Evolutionary conservation across 2,888 invertebrate species (phyloP).

Genomic region (Pandemis heparana): DNA sequence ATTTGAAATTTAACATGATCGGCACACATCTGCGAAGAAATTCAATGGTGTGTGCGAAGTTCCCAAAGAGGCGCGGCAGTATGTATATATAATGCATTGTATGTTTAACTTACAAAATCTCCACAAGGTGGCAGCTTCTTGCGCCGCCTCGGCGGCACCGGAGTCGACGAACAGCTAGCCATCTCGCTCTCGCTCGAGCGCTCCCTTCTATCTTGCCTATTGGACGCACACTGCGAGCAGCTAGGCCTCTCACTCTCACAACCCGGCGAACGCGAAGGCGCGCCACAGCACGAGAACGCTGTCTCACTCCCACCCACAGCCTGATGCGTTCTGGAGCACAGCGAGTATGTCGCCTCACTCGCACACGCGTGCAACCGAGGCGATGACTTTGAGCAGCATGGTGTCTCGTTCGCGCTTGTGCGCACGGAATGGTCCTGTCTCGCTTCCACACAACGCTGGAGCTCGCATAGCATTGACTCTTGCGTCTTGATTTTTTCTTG

Average conservation of each 20-base stretch:
- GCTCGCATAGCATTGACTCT: slow-evolving; percentile 53
- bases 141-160: slow-evolving; percentile 59
- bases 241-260: slow-evolving; percentile 16
- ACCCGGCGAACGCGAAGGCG: background rate
- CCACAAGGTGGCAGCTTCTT: slow-evolving; percentile 53
- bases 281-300: slow-evolving; percentile 24
- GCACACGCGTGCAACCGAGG: slow-evolving; percentile 20
- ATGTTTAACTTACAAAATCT: slow-evolving; percentile 51
- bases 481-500: slow-evolving; percentile 64
- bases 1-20: no score
- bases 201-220: slow-evolving; percentile 36
- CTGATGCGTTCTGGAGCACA: slow-evolving; percentile 33
- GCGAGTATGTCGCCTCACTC: slow-evolving; percentile 45
- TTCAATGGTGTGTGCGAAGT: no score
- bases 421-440: slow-evolving; percentile 33
- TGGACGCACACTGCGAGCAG: slow-evolving; percentile 33
- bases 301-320: slow-evolving; percentile 46
- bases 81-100: no score
- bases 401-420: slow-evolving; percentile 46
- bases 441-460: slow-evolving; percentile 53
- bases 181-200: slow-evolving; percentile 56
- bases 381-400: slow-evolving; percentile 51
- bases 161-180: slow-evolving; percentile 57
- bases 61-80: no score
- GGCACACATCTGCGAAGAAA: no score